Evolutionary conservation across 2,797 vertebrate genomes (phyloP).

Genomic region (Graptemys geographica): DNA sequence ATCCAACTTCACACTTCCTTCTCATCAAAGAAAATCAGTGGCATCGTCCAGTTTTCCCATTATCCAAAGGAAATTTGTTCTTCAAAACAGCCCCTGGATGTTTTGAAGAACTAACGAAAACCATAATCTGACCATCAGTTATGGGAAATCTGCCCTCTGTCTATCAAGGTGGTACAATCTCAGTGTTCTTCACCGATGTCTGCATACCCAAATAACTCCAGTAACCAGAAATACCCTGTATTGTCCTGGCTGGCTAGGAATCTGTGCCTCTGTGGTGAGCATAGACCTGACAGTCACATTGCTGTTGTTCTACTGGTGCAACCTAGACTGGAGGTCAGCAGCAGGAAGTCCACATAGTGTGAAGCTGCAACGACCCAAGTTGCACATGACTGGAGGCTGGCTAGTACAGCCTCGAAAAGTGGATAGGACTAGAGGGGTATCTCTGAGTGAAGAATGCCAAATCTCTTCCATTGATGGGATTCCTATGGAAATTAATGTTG

Average conservation of each 20-base stretch:
- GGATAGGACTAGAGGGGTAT: not conserved
- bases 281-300: not conserved
- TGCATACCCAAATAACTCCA: not conserved
- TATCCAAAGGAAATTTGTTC: not conserved
- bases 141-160: not conserved
- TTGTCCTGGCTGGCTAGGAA: not conserved
- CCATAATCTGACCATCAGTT: not conserved
- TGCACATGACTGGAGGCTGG: not conserved
- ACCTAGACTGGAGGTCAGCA: not conserved
- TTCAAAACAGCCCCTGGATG: too few species aligned
- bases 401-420: not conserved
- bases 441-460: not conserved
- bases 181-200: not conserved
- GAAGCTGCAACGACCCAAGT: not conserved
- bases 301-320: not conserved
- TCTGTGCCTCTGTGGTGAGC: not conserved
- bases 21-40: not conserved
- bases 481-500: not conserved
- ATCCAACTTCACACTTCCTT: not conserved
- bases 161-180: not conserved
- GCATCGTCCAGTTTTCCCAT: not conserved
- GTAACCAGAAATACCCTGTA: not conserved
- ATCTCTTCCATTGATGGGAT: not conserved
- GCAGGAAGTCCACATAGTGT: not conserved
- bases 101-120: not conserved